Conservation (phyloP, 2,113 vertebrate species). For the Bos indicus region DNA sequence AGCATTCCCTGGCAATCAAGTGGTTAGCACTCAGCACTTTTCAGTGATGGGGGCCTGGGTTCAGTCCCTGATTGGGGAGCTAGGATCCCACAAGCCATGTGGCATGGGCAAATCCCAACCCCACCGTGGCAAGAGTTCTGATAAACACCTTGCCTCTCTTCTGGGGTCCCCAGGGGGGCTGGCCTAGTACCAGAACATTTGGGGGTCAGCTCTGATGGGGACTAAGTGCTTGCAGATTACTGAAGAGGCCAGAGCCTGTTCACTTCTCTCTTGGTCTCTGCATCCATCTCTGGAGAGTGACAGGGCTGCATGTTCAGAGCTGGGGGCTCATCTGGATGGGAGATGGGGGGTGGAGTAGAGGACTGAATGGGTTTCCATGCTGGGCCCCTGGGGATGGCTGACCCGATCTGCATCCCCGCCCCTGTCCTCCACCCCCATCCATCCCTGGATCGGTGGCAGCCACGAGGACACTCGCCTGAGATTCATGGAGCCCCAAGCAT, state of each 20-base stretch:
- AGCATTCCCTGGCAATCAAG: neutral
- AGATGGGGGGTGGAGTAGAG: neutral
- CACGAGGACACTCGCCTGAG: constrained; percentile 36
- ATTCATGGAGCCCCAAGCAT: constrained; percentile 76
- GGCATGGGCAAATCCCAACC: neutral
- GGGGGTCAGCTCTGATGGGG: neutral
- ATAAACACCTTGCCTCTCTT: neutral
- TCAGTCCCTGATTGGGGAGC: neutral
- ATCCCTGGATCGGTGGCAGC: constrained; percentile 2
- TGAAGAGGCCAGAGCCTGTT: neutral
- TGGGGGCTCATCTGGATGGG: neutral
- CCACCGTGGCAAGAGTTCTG: neutral
- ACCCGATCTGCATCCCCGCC: neutral
- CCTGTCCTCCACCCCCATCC: neutral
- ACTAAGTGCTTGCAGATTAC: neutral
- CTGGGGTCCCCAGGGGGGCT: neutral
- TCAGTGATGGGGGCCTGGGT: neutral
- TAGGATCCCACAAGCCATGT: neutral
- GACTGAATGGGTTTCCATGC: neutral
- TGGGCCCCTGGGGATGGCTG: neutral
- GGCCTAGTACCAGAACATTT: neutral
- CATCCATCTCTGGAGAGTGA: neutral
- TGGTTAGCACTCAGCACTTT: neutral
- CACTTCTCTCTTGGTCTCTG: neutral
- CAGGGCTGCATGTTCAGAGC: neutral